A percentile compares a stretch with the other conserved stretches of the same genome.
Evolutionary conservation across 2,113 vertebrate genomes (phyloP).

Genomic region (Neodon shergylaensis): DNA sequence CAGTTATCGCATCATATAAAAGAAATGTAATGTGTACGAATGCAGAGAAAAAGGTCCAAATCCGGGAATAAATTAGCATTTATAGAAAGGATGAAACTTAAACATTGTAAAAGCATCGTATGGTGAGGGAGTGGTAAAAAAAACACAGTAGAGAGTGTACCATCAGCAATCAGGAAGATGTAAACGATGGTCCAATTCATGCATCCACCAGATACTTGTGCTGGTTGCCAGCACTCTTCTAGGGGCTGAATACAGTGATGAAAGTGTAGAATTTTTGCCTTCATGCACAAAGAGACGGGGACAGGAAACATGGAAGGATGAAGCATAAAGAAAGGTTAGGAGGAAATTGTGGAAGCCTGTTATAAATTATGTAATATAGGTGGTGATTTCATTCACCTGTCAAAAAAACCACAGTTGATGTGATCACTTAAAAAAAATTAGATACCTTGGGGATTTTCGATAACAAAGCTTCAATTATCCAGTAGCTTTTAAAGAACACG

Average conservation of each 20-base stretch:
- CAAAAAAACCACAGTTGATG: conserved; percentile 41
- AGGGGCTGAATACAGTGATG: neutral
- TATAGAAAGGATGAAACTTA: neutral
- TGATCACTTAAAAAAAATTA: neutral
- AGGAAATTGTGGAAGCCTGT: neutral
- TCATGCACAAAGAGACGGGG: neutral
- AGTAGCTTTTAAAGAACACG: conserved; percentile 48
- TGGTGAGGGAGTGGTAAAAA: neutral
- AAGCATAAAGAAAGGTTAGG: neutral
- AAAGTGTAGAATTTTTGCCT: neutral
- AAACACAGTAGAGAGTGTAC: neutral
- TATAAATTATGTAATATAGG: conserved; percentile 25
- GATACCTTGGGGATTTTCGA: neutral
- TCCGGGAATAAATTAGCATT: conserved; percentile 4
- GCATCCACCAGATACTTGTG: neutral
- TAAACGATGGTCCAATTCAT: neutral
- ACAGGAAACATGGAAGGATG: neutral
- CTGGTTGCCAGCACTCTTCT: neutral
- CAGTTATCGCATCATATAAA: neutral
- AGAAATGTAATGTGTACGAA: neutral
- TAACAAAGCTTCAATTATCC: neutral
- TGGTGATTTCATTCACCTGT: conserved; percentile 44
- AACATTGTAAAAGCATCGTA: neutral
- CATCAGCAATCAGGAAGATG: neutral
- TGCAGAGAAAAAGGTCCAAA: neutral